Evolutionary conservation across 1,140 invertebrate genomes (phyloP).

Genomic region (Lasioglossum albipes): DNA sequence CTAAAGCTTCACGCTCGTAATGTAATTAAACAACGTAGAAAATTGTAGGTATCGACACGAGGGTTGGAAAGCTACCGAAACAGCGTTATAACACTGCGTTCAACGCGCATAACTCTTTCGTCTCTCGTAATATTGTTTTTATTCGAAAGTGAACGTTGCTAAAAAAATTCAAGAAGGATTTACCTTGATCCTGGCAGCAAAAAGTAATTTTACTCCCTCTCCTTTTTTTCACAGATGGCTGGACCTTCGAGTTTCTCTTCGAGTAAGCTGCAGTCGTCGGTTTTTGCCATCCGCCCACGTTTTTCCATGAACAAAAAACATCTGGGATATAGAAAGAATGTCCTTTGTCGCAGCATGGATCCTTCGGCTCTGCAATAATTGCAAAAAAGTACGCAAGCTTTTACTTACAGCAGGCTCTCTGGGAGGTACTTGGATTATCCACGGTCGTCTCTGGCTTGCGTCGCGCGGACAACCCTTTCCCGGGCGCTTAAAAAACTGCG

Average conservation of each 20-base stretch:
- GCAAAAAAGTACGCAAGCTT: conserved; percentile 15
- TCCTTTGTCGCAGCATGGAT: not conserved
- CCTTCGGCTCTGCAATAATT: not conserved
- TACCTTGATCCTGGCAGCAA: no score
- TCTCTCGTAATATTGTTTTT: no score
- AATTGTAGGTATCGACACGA: no score
- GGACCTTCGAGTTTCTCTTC: not conserved
- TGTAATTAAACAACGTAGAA: no score
- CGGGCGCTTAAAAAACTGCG: conserved; percentile 39
- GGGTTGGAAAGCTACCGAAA: no score
- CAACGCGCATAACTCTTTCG: no score
- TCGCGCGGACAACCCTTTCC: not conserved
- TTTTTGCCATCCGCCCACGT: not conserved
- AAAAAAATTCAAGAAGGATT: no score
- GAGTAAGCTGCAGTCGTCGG: not conserved
- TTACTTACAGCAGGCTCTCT: not conserved
- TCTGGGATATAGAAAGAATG: not conserved
- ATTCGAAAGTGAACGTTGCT: no score
- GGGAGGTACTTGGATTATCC: conserved; percentile 2
- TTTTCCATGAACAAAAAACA: not conserved
- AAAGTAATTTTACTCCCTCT: not conserved
- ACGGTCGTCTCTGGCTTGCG: not conserved
- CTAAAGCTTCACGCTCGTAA: no score
- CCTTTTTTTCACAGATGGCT: not conserved
- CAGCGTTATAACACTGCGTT: no score